Evolutionary conservation across 2,888 invertebrate genomes (phyloP), one percentile per base, ranked within the genome.

Genomic region (Drosophila greeni): DNA sequence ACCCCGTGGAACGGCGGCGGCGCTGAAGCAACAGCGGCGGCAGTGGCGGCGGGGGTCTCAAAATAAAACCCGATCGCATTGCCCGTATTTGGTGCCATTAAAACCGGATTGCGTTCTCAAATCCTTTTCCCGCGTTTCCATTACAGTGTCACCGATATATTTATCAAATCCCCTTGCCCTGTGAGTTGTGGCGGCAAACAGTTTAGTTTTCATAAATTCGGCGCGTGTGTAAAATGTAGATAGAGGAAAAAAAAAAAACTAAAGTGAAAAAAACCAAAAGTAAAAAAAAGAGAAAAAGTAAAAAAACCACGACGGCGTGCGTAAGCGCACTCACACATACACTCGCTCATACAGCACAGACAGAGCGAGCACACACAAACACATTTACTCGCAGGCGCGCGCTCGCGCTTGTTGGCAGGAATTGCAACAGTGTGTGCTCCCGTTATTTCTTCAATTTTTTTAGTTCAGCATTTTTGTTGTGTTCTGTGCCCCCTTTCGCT

Each of bases 361-460:
- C 53, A 47, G 34, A 42, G 24, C 20, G 31, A 33, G 36, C 23
- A 37, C 60, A 61, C 59, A 24, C 53, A 55, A 34, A 16, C 54
- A 56, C 36, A 56, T 29, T 23, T 29, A 56, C 36, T 53, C 54
- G 37, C 55, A 47, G 43, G 26, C 43, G 43, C 43, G 43, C 43
- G 43, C 43, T 29, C 43, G 26, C 43, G 43, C 43, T 45, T 42
- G 42, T 42, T 49, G 34, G 52, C 52, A 55, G 55, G 56, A 49
- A 59, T 67, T 69, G 72, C 73, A 78, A 68, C 82, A 73, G 82
- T 82, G 76, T 77, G 76, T 59, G 55, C 54, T 36, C 53, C 73
- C 75, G 65, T 69, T 70, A 65, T 52, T 29, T 29, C n/a, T 49
- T 4, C 5, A 40, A 23, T n/a, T 42, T 53, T 58, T 48, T 64